Base-by-base conservation (phyloP, 2,888 invertebrate genomes). In the Nycteola revayana region DNA sequence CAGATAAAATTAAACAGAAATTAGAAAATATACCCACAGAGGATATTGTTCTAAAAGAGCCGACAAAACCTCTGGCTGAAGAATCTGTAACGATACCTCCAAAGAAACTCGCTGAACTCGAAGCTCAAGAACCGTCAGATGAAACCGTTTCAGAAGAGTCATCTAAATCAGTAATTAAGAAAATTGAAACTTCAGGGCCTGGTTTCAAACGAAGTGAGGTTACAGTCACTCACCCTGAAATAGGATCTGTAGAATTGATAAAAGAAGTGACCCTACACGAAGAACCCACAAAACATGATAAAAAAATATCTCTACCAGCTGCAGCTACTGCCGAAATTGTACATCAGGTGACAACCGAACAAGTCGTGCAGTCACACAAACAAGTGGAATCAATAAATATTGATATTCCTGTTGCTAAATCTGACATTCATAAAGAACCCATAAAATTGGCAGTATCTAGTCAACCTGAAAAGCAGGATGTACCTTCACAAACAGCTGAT, bases 381-480 rank as follows among this genome's bases (percentile, higher is more conserved):
- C 49, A 63, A 50, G 62, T 77, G 10, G 58, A 73, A 45, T 66
- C 68, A 18, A 47, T 72, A 8, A 62, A 68, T 52, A 41, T 68
- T 10, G 74, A 66, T 25, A 70, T 66, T 26, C 42, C 70, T 21
- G 45, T 75, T 1, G 66, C 71, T 37, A 80, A 81, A 60, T 47
- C 49, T 40, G 54, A 66, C 17, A 21, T 21, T 65, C 34, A 68
- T 67, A 17, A 36, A 50, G 25, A 14, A 39, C 28, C 42, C 67
- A 1, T 49, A 59, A 37, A 42, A 52, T 27, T 67, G 10, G 59
- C 61, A 25, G 33, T 55, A 5, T 54, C 60, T 27, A 72, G 75
- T 42, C 75, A 75, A 36, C 66, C 70, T 32, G 77, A 78, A 26
- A 75, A 80, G 45, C 78, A 79, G 42, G 73, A 77, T 46, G 60